Evolutionary conservation across 2,113 vertebrate species (phyloP).

Genomic region (Thamnaconus septentrionalis): DNA sequence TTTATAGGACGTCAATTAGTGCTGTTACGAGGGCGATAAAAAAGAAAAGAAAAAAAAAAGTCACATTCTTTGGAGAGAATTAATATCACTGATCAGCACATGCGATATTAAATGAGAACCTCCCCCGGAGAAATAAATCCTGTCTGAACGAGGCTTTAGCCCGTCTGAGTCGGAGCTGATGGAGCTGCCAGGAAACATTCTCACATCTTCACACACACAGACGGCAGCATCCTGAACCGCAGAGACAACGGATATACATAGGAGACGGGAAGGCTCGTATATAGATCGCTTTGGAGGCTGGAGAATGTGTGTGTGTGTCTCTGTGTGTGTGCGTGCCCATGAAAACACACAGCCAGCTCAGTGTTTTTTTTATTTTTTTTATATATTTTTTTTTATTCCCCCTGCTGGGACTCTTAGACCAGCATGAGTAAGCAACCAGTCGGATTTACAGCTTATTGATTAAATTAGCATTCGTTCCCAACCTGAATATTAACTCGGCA

Average conservation of each 20-base stretch:
- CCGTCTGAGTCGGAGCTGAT: conserved; percentile 26
- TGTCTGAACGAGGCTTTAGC: conserved; percentile 28
- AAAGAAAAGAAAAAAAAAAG: not conserved
- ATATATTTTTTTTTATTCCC: conserved; percentile 22
- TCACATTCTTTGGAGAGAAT: conserved; percentile 15
- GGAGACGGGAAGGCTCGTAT: conserved; percentile 12
- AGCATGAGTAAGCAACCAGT: conserved; percentile 87
- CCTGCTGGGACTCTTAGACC: conserved; percentile 75
- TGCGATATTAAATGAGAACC: conserved; percentile 33
- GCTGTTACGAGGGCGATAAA: too few species aligned
- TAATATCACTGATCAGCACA: conserved; percentile 37
- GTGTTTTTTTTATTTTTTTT: not conserved
- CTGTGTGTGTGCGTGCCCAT: conserved; percentile 1
- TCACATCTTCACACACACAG: not conserved
- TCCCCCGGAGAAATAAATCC: conserved; percentile 33
- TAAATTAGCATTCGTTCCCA: conserved; percentile 93
- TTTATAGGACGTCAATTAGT: not conserved
- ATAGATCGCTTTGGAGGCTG: conserved; percentile 3
- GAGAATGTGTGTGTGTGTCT: conserved; percentile 8
- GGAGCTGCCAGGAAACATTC: conserved; percentile 32
- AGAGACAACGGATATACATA: conserved; percentile 21
- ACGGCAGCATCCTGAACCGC: not conserved
- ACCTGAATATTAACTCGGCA: conserved; percentile 67
- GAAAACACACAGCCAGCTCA: too few species aligned
- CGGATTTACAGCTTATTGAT: conserved; percentile 89